Conservation (phyloP, 1,140 invertebrate species). For the Gonioctena quinquepunctata region DNA sequence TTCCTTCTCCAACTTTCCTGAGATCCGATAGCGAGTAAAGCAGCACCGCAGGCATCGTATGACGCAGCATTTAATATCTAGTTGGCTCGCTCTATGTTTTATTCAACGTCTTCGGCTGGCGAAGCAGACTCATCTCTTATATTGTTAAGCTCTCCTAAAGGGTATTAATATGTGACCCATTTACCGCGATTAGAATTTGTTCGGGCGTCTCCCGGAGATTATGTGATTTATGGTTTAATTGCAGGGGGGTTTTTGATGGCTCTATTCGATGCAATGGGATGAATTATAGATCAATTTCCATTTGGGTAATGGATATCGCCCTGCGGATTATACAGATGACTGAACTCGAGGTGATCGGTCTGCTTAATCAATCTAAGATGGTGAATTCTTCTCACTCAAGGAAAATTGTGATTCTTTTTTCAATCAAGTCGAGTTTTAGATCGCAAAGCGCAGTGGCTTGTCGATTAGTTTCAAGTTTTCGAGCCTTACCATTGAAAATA, state of each 20-base stretch:
- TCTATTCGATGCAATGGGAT: too few species aligned
- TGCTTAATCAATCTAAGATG: too few species aligned
- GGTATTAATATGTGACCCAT: neutral
- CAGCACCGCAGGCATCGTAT: neutral
- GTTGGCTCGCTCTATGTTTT: slow-evolving; percentile 23
- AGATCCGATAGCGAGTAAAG: neutral
- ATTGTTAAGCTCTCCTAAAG: neutral
- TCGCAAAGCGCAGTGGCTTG: too few species aligned
- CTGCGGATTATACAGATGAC: too few species aligned
- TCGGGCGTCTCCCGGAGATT: neutral
- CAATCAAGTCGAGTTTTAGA: too few species aligned
- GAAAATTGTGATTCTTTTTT: too few species aligned
- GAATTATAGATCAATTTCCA: too few species aligned
- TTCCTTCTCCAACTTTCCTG: neutral
- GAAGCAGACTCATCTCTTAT: neutral
- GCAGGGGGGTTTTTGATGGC: neutral
- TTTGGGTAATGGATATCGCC: too few species aligned
- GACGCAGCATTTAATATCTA: slow-evolving; percentile 24
- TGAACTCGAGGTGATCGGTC: too few species aligned
- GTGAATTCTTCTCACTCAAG: too few species aligned
- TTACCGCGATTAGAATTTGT: neutral
- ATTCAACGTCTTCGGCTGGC: slow-evolving; percentile 13
- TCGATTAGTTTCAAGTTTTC: too few species aligned
- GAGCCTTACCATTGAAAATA: too few species aligned
- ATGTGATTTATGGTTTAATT: neutral